phyloP scores from a whole-genome alignment of 2,113 vertebrate species.

The Chrysochloris asiatica region DNA sequence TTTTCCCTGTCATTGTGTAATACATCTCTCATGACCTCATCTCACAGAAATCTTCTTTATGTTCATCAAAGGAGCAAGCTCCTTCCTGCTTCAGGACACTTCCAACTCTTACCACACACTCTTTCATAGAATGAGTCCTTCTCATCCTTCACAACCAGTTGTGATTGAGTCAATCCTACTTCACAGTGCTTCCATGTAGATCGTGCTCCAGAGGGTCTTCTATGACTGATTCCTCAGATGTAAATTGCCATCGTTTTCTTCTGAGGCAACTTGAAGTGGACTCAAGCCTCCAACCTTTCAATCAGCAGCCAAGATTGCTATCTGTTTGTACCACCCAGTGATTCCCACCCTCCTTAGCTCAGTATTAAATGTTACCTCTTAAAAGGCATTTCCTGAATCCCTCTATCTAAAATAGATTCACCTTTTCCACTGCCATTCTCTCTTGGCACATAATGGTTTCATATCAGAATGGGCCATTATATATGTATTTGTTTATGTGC shows the following conservation, averaged over 20 bases:
- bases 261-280: not conserved
- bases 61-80: not conserved
- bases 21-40: not conserved
- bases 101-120: not conserved
- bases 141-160: not conserved
- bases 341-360: not conserved
- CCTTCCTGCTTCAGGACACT: not conserved
- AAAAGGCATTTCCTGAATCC: not conserved
- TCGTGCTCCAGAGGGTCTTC: too few species aligned
- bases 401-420: not conserved
- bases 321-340: not conserved
- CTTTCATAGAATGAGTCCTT: not conserved
- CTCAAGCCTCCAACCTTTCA: not conserved
- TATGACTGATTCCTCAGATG: not conserved
- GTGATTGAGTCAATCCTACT: not conserved
- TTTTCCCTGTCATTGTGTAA: not conserved
- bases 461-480: not conserved
- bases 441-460: not conserved
- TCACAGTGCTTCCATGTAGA: not conserved
- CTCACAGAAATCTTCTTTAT: not conserved
- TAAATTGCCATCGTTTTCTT: not conserved
- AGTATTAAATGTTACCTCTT: not conserved
- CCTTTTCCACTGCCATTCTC: not conserved
- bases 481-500: not conserved
- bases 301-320: not conserved